Conservation (phyloP, 2,113 vertebrate genomes). For the Genyomyrus donnyi region DNA sequence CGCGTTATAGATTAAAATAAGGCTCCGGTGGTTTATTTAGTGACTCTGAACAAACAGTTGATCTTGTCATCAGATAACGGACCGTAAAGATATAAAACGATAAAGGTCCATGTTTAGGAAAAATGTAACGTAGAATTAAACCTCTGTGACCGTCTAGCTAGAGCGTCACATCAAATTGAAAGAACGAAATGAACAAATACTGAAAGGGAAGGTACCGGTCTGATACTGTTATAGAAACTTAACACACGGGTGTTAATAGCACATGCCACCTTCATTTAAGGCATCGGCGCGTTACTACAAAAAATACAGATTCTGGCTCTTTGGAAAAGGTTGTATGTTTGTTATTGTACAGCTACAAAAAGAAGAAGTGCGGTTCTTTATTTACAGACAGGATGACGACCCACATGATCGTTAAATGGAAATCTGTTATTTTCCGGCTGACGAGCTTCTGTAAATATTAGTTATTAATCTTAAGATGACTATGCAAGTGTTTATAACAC, state of each 20-base stretch:
- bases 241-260: background rate
- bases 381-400: background rate
- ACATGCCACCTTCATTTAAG: background rate
- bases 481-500: background rate
- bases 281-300: background rate
- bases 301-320: background rate
- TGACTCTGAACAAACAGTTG: background rate
- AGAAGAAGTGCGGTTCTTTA: background rate
- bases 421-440: background rate
- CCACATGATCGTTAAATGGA: background rate
- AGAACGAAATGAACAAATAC: background rate
- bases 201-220: background rate
- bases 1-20: background rate
- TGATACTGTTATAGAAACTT: background rate
- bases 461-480: background rate
- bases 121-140: background rate
- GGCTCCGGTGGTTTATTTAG: background rate
- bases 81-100: background rate
- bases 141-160: background rate
- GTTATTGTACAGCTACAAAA: background rate
- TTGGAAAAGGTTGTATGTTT: background rate
- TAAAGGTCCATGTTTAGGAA: background rate
- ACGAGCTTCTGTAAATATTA: background rate
- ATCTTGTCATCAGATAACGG: background rate
- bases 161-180: background rate